A percentile compares a stretch with the other conserved stretches of the same genome.
These are phyloP conservation scores for Batillaria attramentaria DNA, from an alignment of 1,140 invertebrate species.

Conservation along the genomic window DNA sequence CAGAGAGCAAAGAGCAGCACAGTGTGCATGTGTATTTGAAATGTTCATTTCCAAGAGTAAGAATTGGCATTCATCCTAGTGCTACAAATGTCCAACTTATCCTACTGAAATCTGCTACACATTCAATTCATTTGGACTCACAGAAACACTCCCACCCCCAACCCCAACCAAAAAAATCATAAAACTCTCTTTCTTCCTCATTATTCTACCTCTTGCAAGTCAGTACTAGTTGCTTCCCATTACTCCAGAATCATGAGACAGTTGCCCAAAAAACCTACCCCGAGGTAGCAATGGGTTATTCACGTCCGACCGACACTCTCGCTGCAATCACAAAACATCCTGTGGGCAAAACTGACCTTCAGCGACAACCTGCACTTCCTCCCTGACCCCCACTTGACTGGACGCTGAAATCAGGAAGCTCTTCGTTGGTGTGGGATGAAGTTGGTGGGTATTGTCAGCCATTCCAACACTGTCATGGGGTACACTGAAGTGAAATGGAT, in stretches of 20 bases:
- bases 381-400: conserved; percentile 50
- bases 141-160: too few species aligned
- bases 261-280: not conserved
- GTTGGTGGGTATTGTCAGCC: conserved; percentile 41
- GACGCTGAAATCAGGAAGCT: conserved; percentile 51
- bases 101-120: too few species aligned
- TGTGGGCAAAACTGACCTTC: conserved; percentile 35
- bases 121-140: too few species aligned
- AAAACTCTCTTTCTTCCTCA: too few species aligned
- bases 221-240: too few species aligned
- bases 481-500: conserved; percentile 44
- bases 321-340: not conserved
- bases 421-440: conserved; percentile 35
- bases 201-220: too few species aligned
- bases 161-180: too few species aligned
- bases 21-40: too few species aligned
- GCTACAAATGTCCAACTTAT: too few species aligned
- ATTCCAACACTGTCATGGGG: conserved; percentile 43
- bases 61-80: too few species aligned
- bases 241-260: not conserved
- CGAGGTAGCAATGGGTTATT: not conserved
- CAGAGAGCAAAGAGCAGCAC: too few species aligned
- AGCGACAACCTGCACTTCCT: conserved; percentile 39
- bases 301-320: not conserved
- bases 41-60: too few species aligned